Evolutionary conservation across 2,113 vertebrate species (phyloP).

Genomic region (Hepsetus odoe): DNA sequence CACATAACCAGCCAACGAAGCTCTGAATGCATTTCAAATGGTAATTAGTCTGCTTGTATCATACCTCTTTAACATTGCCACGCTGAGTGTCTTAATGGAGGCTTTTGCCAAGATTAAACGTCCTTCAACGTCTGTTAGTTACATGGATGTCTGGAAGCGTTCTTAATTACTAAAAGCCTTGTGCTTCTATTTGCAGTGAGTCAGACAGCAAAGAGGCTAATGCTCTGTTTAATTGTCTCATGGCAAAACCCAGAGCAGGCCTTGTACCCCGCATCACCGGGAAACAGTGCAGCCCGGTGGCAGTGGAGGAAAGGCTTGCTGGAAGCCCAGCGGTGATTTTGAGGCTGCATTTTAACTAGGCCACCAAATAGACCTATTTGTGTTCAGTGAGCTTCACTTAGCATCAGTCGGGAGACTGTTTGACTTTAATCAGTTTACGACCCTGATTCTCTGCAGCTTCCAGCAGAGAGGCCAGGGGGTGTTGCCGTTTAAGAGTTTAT

Average conservation of each 20-base stretch:
- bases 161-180: slow-evolving; percentile 26
- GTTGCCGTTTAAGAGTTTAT: slow-evolving; percentile 42
- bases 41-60: slow-evolving; percentile 6
- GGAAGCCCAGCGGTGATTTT: neutral
- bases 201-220: neutral
- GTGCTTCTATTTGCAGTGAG: neutral
- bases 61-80: neutral
- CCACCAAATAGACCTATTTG: slow-evolving; percentile 4
- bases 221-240: neutral
- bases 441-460: slow-evolving; percentile 34
- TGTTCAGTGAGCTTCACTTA: slow-evolving; percentile 37
- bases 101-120: slow-evolving; percentile 12
- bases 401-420: slow-evolving; percentile 29
- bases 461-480: slow-evolving; percentile 35
- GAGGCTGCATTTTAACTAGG: slow-evolving; percentile 15
- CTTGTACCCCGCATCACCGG: neutral
- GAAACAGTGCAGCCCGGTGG: neutral
- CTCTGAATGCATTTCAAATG: neutral
- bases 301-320: neutral
- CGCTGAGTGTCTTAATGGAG: slow-evolving; percentile 12
- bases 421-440: slow-evolving; percentile 43
- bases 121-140: slow-evolving; percentile 2
- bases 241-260: neutral
- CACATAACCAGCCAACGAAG: neutral
- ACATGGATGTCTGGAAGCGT: neutral